Conservation (phyloP, 2,888 invertebrate genomes). For the Tubulanus polymorphus region DNA sequence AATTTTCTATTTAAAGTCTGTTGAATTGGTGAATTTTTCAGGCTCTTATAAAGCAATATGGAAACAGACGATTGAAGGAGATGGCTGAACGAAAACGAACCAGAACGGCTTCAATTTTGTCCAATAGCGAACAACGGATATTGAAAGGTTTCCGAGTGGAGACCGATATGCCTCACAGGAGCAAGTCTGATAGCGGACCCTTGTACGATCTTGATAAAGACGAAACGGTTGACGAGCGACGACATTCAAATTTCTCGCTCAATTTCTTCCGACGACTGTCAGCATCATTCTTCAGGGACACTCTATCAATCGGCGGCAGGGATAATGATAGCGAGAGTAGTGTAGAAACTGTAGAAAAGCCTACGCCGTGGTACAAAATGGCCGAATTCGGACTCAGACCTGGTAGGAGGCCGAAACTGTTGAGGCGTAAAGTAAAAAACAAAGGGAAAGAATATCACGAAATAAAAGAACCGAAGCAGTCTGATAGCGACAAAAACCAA, state of each 20-base stretch:
- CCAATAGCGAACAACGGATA: background rate
- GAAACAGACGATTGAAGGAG: conserved; percentile 21
- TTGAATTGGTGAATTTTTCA: conserved; percentile 12
- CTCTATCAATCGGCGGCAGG: background rate
- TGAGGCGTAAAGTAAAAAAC: background rate
- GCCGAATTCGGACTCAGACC: background rate
- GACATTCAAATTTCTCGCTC: background rate
- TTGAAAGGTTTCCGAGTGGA: background rate
- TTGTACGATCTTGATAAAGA: background rate
- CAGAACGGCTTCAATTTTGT: background rate
- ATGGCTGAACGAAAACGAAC: conserved; percentile 15
- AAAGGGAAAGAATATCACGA: background rate
- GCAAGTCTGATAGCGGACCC: background rate
- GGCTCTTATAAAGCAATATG: conserved; percentile 24
- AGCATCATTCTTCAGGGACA: background rate
- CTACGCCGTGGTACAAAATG: conserved; percentile 1
- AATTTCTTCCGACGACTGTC: background rate
- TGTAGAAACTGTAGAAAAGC: background rate
- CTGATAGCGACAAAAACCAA: too few relatives aligned
- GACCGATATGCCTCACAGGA: background rate
- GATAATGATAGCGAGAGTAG: background rate
- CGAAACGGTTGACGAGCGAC: background rate
- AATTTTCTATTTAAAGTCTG: too few relatives aligned
- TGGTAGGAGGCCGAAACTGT: background rate
- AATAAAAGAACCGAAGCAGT: too few relatives aligned